These are phyloP conservation scores for Nyctibius grandis DNA, from an alignment of 2,797 vertebrate genomes.

Conservation along the genomic window DNA sequence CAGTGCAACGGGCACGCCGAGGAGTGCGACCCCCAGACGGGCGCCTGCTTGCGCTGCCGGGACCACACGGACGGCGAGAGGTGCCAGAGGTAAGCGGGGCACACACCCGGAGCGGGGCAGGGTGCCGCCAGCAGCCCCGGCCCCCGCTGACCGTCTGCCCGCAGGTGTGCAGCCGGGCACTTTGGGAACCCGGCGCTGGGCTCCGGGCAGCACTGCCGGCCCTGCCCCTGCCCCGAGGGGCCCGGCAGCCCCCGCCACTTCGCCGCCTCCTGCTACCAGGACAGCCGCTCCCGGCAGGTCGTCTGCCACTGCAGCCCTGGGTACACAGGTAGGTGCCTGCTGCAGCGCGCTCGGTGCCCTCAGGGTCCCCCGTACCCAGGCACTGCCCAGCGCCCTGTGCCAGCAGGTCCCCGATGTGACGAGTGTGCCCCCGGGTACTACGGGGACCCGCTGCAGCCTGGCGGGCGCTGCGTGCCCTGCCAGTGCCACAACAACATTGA, in stretches of 20 bases:
- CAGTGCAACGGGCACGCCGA: conserved; percentile 88
- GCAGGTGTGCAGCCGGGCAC: conserved; percentile 86
- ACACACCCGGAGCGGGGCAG: not conserved
- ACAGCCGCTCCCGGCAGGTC: conserved; percentile 84
- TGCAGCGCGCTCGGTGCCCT: fast-evolving
- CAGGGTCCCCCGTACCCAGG: fast-evolving
- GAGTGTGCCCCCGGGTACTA: conserved; percentile 92
- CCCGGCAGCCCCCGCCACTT: conserved; percentile 87
- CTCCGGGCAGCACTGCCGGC: conserved; percentile 84
- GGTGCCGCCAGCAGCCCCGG: fast-evolving
- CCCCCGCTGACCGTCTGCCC: not conserved
- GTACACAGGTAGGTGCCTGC: conserved; percentile 82
- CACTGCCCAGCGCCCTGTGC: not conserved
- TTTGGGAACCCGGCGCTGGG: conserved; percentile 89
- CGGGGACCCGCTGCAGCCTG: conserved; percentile 84
- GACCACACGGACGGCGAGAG: conserved; percentile 85
- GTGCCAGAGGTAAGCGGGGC: conserved; percentile 48
- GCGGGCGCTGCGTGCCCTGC: conserved; percentile 87
- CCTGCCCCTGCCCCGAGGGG: conserved; percentile 92
- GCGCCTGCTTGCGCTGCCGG: conserved; percentile 75
- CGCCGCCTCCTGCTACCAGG: conserved; percentile 90
- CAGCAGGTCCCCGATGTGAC: conserved; percentile 86
- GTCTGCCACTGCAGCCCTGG: conserved; percentile 92
- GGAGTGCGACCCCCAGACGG: conserved; percentile 70
- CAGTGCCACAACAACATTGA: conserved; percentile 94